Evolutionary conservation across 1,140 invertebrate species (phyloP).

Genomic region (Tetragonula clypearis): DNA sequence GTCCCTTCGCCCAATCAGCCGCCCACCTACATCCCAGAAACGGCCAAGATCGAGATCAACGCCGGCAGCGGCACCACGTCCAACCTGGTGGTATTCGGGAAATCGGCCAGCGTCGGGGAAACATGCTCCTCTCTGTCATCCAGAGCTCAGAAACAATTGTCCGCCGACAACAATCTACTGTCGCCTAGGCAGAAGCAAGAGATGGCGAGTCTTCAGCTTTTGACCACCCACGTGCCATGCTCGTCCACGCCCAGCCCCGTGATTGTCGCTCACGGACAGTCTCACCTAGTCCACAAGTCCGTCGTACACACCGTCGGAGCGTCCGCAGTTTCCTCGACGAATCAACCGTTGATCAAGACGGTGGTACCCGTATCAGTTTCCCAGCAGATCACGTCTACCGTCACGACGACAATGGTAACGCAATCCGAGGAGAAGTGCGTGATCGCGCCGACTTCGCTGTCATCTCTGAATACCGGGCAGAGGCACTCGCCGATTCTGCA

Average conservation of each 20-base stretch:
- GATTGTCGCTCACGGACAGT: slow-evolving; percentile 79
- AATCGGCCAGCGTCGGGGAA: slow-evolving; percentile 63
- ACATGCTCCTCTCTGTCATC: slow-evolving; percentile 65
- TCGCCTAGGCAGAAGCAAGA: slow-evolving; percentile 77
- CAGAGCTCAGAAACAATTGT: slow-evolving; percentile 64
- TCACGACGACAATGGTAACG: not conserved
- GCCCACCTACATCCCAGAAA: slow-evolving; percentile 79
- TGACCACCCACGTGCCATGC: slow-evolving; percentile 75
- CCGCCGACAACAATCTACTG: slow-evolving; percentile 62
- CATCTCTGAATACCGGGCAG: slow-evolving; percentile 12
- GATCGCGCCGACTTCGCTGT: slow-evolving; percentile 33
- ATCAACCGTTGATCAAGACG: slow-evolving; percentile 74
- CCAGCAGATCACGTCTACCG: slow-evolving; percentile 41
- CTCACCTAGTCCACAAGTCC: slow-evolving; percentile 72
- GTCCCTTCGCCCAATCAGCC: slow-evolving; percentile 80
- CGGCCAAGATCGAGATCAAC: slow-evolving; percentile 78
- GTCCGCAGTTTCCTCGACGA: slow-evolving; percentile 56
- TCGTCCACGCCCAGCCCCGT: slow-evolving; percentile 82
- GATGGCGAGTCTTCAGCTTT: slow-evolving; percentile 70
- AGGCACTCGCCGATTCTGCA: slow-evolving; percentile 56
- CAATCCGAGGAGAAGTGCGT: slow-evolving; percentile 46
- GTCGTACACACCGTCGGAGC: slow-evolving; percentile 69
- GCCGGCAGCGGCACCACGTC: slow-evolving; percentile 66
- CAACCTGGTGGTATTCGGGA: slow-evolving; percentile 69
- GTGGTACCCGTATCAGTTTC: slow-evolving; percentile 69